Evolutionary conservation across 2,888 invertebrate genomes (phyloP), one percentile per base, ranked within the genome.

Genomic region (Parasteatoda lunata): DNA sequence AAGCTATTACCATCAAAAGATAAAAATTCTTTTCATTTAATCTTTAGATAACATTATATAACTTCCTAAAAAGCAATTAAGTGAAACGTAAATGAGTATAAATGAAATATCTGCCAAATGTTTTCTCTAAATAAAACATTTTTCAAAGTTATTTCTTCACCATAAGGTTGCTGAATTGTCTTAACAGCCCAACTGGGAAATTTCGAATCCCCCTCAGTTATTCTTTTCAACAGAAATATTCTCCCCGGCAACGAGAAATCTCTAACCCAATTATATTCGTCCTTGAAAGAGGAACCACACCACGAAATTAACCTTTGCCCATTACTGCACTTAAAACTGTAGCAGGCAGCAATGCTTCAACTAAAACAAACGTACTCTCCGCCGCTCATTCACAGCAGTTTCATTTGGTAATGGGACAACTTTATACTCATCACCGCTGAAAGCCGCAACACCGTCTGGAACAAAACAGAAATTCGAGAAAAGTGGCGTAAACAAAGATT

Each of bases 361-460:
- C 48, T 30, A 70, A 68, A 77, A 78, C 59, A 78, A 70, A 70
- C 54, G 15, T 59, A 59, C 59, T 54, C 70, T 52, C 59, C 64
- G 59, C 45, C 11, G 15, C 72, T 64, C 72, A 80, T 80, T 72
- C 64, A 79, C 65, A 49, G 79, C 66, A 51, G 72, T 78, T 80
- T 45, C 66, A 72, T 80, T 80, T 66, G 52, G 65, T 72, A 72
- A 72, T 80, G 80, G 80, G 65, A 72, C 78, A 48, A 49, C 78
- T 13, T 75, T 75, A 59, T 75, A 64, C 54, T 15, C 59, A 45
- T 64, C 45, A 11, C 45, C 54, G 8, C 48, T 9, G 30, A 7
- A 51, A 6, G 52, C 52, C 30, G 52, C 54, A 7, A 48, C 75
- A 45, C 48, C 1, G 48, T 4, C 9, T 5, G 3, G 13, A 54